Evolutionary conservation across 2,113 vertebrate genomes (phyloP), one percentile per base, ranked within the genome.

Genomic region (Proteles cristata): DNA sequence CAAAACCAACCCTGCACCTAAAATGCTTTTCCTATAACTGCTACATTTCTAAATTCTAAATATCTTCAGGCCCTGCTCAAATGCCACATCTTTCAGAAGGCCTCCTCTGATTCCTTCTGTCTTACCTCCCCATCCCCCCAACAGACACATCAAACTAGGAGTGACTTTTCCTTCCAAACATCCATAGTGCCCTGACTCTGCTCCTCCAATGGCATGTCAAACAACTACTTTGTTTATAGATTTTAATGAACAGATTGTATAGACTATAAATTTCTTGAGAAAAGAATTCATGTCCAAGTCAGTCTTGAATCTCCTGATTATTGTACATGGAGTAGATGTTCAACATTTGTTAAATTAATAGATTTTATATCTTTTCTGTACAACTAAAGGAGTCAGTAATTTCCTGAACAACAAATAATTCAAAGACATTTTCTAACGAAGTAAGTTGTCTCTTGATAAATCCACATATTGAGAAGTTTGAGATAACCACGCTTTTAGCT

Each of bases 401-500:
- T 68, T 93, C 39, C 79, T 93, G 11, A 9, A 63, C 33, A 65
- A 93, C 21, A 80, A 69, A 63, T 91, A 95, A 74, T 68, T 88
- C 58, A 93, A 93, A 86, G 58, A 96, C 23, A 93, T 83, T 90
- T 92, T 97, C 73, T 63, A 88, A 81, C 15, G 65, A 91, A 88
- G 31, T 39, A 82, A 88, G 80, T 79, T 90, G 26, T 92, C 39
- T 85, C 71, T 89, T 86, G 35, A 79, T 81, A 94, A 84, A 79
- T 73, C 76, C 79, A 92, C 8, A 4, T 53, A 68, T 17, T 89
- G 83, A 86, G 55, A 45, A 26, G n/a, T 80, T 48, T 73, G 95
- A 94, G 55, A 88, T 89, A 96, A 96, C 69, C 5, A 93, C 7
- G 55, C 11, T 19, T 97, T 55, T 16, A 71, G 19, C 10, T 80